Conservation (phyloP, 2,113 vertebrate genomes). For the Kryptolebias marmoratus region DNA sequence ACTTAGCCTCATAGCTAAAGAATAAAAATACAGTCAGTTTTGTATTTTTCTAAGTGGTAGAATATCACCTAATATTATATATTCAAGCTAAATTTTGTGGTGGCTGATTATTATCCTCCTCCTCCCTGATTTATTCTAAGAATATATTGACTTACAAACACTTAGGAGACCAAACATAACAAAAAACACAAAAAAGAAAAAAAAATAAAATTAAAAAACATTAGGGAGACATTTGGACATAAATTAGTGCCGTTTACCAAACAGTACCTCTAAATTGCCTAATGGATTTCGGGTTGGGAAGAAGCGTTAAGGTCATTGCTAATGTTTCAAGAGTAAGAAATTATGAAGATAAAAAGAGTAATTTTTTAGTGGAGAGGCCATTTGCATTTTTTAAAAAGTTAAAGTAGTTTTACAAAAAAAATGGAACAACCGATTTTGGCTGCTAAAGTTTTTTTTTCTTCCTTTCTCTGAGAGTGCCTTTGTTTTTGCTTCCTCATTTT, state of each 20-base stretch:
- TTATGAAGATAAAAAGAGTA: conserved; percentile 41
- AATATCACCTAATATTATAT: conserved; percentile 64
- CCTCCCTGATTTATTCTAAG: conserved; percentile 55
- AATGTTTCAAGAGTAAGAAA: conserved; percentile 48
- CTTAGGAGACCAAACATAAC: conserved; percentile 57
- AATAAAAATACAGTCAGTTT: background rate
- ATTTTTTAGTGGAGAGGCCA: conserved; percentile 31
- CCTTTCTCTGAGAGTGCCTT: background rate
- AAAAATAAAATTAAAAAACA: conserved; percentile 28
- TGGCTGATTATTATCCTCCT: conserved; percentile 50
- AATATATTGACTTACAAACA: conserved; percentile 69
- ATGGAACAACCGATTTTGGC: conserved; percentile 23
- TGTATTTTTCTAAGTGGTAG: conserved; percentile 53
- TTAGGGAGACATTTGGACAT: conserved; percentile 54
- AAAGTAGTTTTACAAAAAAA: conserved; percentile 9
- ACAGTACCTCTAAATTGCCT: conserved; percentile 42
- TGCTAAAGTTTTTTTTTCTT: conserved; percentile 1
- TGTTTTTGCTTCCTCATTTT: background rate
- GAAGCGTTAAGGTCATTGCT: conserved; percentile 36
- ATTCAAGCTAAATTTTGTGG: conserved; percentile 57
- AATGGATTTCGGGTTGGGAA: conserved; percentile 46
- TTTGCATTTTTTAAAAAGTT: conserved; percentile 52
- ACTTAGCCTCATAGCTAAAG: background rate
- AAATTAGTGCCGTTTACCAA: conserved; percentile 58
- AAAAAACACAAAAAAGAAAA: conserved; percentile 6